Percentiles rank a stretch among this genome's conserved stretches.
These are phyloP conservation scores for Paramuricea clavata DNA, from an alignment of 92 coral and sea anemone genomes.

Conservation along the genomic window DNA sequence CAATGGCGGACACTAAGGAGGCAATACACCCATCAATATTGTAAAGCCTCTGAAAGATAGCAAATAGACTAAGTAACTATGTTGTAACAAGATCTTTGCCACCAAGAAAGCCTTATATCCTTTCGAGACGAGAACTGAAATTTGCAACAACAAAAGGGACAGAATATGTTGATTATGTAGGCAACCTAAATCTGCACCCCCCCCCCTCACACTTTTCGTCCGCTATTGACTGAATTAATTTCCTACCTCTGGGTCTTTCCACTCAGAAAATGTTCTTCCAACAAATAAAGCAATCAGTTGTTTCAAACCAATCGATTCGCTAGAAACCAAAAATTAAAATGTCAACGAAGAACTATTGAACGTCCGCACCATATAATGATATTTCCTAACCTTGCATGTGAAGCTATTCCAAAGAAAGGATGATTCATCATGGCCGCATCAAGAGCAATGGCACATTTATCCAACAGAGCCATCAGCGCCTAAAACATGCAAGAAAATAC, in stretches of 20 bases:
- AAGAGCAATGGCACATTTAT: constrained; percentile 86
- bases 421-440: constrained; percentile 78
- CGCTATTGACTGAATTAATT: no score
- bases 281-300: constrained; percentile 86
- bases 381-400: constrained; percentile 40
- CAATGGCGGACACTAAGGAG: no score
- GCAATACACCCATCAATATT: no score
- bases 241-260: constrained; percentile 93
- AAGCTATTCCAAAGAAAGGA: constrained; percentile 69
- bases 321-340: constrained; percentile 17
- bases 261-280: constrained; percentile 84
- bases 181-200: no score
- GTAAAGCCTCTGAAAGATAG: no score
- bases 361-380: neutral
- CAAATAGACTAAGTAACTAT: no score
- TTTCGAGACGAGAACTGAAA: no score
- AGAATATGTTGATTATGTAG: no score
- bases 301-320: constrained; percentile 83
- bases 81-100: no score
- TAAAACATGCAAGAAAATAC: constrained; percentile 2
- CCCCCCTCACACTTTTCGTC: no score
- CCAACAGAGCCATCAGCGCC: constrained; percentile 86
- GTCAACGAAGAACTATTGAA: neutral
- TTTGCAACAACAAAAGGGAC: no score
- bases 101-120: no score